phyloP scores from a whole-genome alignment of 2,113 vertebrate species.

The Myrmecobius fasciatus region DNA sequence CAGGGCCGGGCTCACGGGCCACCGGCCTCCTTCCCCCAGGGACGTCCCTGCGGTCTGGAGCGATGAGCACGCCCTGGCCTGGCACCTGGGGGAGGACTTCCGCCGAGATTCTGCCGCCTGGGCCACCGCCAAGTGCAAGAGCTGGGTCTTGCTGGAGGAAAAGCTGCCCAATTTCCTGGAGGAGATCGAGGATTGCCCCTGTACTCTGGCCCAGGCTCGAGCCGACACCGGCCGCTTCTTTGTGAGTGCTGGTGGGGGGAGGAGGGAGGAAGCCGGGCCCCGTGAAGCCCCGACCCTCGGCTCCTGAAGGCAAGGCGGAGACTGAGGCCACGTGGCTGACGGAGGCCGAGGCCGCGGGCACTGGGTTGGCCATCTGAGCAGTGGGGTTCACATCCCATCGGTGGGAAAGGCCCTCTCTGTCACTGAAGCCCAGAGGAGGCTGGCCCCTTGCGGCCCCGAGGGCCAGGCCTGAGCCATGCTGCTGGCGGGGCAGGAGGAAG shows the following conservation, averaged over 20 bases:
- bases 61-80: conserved; percentile 91
- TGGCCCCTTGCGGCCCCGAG: too few relatives aligned
- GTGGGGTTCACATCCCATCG: too few relatives aligned
- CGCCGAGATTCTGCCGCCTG: conserved; percentile 86
- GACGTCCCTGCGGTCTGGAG: conserved; percentile 91
- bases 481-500: neutral
- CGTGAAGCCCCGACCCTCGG: too few relatives aligned
- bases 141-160: conserved; percentile 89
- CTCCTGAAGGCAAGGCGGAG: neutral
- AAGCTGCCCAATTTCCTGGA: conserved; percentile 88
- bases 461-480: too few relatives aligned
- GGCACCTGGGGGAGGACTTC: conserved; percentile 92
- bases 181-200: conserved; percentile 94
- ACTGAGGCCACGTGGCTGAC: too few relatives aligned
- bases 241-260: conserved; percentile 82
- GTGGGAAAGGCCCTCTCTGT: too few relatives aligned
- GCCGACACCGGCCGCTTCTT: conserved; percentile 96
- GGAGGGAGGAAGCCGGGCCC: rapidly evolving
- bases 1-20: neutral
- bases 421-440: neutral
- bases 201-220: conserved; percentile 93
- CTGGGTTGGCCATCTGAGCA: too few relatives aligned
- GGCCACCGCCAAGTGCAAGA: conserved; percentile 90
- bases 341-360: rapidly evolving
- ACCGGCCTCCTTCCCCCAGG: conserved; percentile 73